Evolutionary conservation across 2,113 vertebrate genomes (phyloP).

Genomic region (Scomber colias): DNA sequence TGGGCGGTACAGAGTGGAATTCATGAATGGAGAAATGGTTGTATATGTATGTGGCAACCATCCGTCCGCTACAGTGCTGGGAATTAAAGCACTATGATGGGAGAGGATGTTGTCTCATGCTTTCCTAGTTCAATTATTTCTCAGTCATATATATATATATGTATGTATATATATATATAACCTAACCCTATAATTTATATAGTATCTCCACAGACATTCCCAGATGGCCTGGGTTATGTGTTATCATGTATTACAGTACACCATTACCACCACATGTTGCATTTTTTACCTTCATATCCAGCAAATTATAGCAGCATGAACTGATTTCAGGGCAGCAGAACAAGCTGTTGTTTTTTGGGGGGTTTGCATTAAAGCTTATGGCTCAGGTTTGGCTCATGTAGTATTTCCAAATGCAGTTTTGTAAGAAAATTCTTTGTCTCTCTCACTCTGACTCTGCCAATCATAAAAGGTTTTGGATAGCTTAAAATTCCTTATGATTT

Average conservation of each 20-base stretch:
- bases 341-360: neutral
- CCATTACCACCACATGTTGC: neutral
- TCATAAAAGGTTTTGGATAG: too few species aligned
- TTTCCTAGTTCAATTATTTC: neutral
- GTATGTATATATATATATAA: too few species aligned
- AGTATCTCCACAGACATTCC: too few species aligned
- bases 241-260: neutral
- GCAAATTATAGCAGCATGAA: neutral
- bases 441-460: too few species aligned
- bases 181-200: too few species aligned
- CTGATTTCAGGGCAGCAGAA: neutral
- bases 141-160: too few species aligned
- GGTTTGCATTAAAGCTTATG: too few species aligned
- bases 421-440: too few species aligned
- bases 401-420: too few species aligned
- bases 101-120: conserved; percentile 42
- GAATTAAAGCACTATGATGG: conserved; percentile 35
- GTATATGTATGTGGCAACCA: conserved; percentile 41
- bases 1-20: conserved; percentile 48
- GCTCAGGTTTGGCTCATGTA: too few species aligned
- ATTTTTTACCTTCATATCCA: neutral
- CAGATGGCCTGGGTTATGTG: too few species aligned
- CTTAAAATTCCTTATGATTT: too few species aligned
- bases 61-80: conserved; percentile 17
- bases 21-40: conserved; percentile 73